These are phyloP conservation scores for Bothrops jararaca DNA, from an alignment of 2,113 vertebrate species.

Conservation along the genomic window DNA sequence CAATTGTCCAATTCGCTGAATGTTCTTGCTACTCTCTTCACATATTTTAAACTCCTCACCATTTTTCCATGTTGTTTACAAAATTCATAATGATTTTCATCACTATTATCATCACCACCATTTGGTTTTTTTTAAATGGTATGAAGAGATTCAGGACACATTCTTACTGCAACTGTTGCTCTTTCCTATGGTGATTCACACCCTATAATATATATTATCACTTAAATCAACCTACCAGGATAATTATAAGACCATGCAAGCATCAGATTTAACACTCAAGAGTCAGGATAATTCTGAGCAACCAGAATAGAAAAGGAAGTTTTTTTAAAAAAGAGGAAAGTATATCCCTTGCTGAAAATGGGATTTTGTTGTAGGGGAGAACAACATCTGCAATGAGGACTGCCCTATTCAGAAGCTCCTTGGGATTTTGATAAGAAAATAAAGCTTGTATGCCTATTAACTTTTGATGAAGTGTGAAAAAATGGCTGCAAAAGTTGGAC, in stretches of 20 bases:
- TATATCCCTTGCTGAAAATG: conserved; percentile 32
- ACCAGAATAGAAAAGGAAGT: conserved; percentile 44
- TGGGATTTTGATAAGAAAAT: not conserved
- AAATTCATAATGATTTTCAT: conserved; percentile 14
- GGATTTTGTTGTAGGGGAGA: conserved; percentile 1
- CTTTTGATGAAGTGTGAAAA: not conserved
- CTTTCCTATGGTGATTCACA: conserved; percentile 42
- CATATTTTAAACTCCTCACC: not conserved
- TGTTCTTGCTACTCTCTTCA: not conserved
- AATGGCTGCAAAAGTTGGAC: not conserved
- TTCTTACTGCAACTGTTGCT: conserved; percentile 34
- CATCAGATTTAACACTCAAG: conserved; percentile 17
- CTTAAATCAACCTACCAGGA: conserved; percentile 36
- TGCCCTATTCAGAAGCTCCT: not conserved
- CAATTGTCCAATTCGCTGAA: not conserved
- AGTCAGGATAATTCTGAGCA: conserved; percentile 41
- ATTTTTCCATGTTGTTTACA: conserved; percentile 21
- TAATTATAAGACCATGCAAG: conserved; percentile 49
- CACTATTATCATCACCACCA: conserved; percentile 22
- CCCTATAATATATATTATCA: conserved; percentile 47
- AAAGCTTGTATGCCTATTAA: not conserved
- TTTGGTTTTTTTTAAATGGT: conserved; percentile 26
- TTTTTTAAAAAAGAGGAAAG: not conserved
- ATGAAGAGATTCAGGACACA: conserved; percentile 26
- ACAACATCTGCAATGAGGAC: conserved; percentile 28